Base-by-base conservation (phyloP, 2,797 vertebrate species). In the Myripristis murdjan region DNA sequence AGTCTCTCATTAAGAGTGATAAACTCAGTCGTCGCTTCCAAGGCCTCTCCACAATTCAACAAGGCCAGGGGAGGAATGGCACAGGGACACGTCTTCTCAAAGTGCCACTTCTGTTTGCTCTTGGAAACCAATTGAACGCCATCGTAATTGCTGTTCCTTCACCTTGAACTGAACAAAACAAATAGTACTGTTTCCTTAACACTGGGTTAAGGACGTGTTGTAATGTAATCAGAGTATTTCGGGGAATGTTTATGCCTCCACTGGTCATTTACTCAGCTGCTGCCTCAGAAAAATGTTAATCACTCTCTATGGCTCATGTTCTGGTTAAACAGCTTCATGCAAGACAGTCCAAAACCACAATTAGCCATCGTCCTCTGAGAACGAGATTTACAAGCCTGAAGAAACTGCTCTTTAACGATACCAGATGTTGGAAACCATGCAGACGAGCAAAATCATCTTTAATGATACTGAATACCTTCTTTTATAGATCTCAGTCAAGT, bases 1-100 rank as follows among this genome's bases (percentile, higher is more conserved):
- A 88, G 86, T 68, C 87, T 86, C 88, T 92, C 91, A 92, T 94
- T 94, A 92, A 73, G 81, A 89, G 88, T 87, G 91, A 94, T 93
- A 89, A 91, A 92, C 91, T 89, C 80, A 68, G 78, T 58, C 23
- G 59, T 57, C 65, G 71, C 63, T 16, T 74, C 63, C 84, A 81
- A 87, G 84, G 77, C 76, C 81, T 84, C 79, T 54, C 49, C 63
- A 31, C 76, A 53, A 79, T 58, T 48, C 83, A 65, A 56, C 15
- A 24, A 72, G 69, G 74, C 69, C 72, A 18, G 47, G 54, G 23
- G 26, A 69, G 64, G 64, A 61, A 61, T 54, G 22, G 48, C 57
- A 44, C 43, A 23, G 54, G 47, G 66, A 79, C 23, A 14, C 16
- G 39, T 54, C 58, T 64, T 37, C 58, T 81, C 48, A 47, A 46